These are phyloP conservation scores for Reinhardtius hippoglossoides DNA, from an alignment of 2,113 vertebrate species.

Conservation along the genomic window DNA sequence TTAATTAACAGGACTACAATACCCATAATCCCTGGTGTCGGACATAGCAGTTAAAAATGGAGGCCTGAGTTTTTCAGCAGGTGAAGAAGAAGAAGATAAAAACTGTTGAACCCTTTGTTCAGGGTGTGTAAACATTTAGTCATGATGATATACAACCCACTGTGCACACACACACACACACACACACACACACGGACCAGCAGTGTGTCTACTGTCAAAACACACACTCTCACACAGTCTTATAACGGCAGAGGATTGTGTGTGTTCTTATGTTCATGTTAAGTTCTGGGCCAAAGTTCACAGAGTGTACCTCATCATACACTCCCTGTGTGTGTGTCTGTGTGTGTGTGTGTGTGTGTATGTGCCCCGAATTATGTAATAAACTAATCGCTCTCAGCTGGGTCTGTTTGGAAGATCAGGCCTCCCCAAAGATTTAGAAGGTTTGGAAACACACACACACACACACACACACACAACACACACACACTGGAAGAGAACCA, in stretches of 20 bases:
- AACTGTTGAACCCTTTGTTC: constrained; percentile 5
- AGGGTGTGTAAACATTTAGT: constrained; percentile 27
- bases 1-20: background rate
- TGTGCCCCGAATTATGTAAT: constrained; percentile 27
- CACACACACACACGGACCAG: constrained; percentile 53
- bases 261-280: constrained; percentile 10
- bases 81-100: background rate
- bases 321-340: constrained; percentile 26
- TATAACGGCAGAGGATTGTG: constrained; percentile 15
- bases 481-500: constrained; percentile 33
- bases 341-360: constrained; percentile 39
- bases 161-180: constrained; percentile 33
- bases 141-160: constrained; percentile 25
- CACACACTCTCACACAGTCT: constrained; percentile 20
- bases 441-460: constrained; percentile 40
- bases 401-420: constrained; percentile 31
- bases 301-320: constrained; percentile 24
- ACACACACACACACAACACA: constrained; percentile 31
- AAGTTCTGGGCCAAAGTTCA: constrained; percentile 39
- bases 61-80: no score
- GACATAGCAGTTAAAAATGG: background rate
- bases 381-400: constrained; percentile 74
- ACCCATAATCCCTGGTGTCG: constrained; percentile 3
- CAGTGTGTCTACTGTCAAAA: constrained; percentile 54
- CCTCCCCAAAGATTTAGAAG: constrained; percentile 41